Evolutionary conservation across 2,113 vertebrate species (phyloP), one percentile per base, ranked within the genome.

Genomic region (Plotosus lineatus): DNA sequence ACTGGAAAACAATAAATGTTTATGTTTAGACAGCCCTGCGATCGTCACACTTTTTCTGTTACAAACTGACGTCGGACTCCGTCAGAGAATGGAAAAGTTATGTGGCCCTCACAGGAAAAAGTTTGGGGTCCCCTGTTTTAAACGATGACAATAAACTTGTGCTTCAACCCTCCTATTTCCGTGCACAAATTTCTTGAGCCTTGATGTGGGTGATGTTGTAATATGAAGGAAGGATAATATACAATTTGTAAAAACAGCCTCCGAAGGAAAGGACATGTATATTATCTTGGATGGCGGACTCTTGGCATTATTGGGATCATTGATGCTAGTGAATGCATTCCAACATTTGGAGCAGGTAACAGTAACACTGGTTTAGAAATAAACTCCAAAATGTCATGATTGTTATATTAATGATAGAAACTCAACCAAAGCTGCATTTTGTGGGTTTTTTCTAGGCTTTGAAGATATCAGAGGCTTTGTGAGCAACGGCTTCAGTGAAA

Each of bases 241-340:
- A 42, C 4, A 50, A 61, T 83, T 11, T 65, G 68, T 83, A 38
- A 61, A 61, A 78, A 46, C 84, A 95, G 94, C 85, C 85, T 95
- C 60, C 81, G 73, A 83, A 75, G 86, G 46, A 90, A 92, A 51
- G 83, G 92, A 33, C 86, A 80, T 3, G 90, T 94, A 46, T 92
- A 92, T 61, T 90, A 95, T 80, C 86, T 95, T 33, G 94, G 92
- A 61, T 95, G 94, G 95, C 89, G 90, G 40, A 91, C 89, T 26
- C 86, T 94, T 1, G 92, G 91, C 19, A 75, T 93, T 48, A 88
- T 94, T 19, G 93, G 91, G 53, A 90, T 95, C 73, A 92, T 93
- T 53, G 94, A 95, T 21, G 92, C 93, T 73, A 94, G 92, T 23
- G 94, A 95, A 86, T 95, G 94, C 77, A 87, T 87, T 19, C 93